Conservation (phyloP, 2,797 vertebrate genomes). For the Coregonus ussuriensis region DNA sequence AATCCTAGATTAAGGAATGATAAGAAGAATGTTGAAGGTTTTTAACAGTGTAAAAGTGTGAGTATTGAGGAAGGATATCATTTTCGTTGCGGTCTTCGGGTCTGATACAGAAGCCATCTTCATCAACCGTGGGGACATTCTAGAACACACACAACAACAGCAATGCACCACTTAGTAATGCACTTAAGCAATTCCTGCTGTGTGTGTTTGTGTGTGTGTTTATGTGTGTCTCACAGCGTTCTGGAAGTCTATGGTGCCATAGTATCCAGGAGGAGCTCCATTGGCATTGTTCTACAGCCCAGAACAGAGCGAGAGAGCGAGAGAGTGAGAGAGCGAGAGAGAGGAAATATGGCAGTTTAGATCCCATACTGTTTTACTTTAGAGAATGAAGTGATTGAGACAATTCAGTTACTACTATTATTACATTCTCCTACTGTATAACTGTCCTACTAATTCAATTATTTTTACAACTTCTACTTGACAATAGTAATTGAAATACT, state of each 20-base stretch:
- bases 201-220: neutral
- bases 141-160: slow-evolving; percentile 53
- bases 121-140: slow-evolving; percentile 94
- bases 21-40: neutral
- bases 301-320: slow-evolving; percentile 19
- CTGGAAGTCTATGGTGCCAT: slow-evolving; percentile 73
- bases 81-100: slow-evolving; percentile 87
- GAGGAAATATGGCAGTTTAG: neutral
- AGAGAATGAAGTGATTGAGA: no score
- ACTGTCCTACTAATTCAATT: neutral
- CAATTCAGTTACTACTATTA: no score
- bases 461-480: neutral
- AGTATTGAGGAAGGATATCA: slow-evolving; percentile 85
- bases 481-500: neutral
- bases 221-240: slow-evolving; percentile 62
- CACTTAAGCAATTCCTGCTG: neutral
- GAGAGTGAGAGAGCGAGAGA: neutral
- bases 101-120: slow-evolving; percentile 95
- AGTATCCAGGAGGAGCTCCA: slow-evolving; percentile 65
- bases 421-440: no score
- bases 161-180: neutral
- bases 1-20: no score
- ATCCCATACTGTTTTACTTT: neutral
- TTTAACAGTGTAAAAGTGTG: neutral
- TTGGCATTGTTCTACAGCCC: slow-evolving; percentile 71